A percentile compares a stretch with the other conserved stretches of the same genome.
Evolutionary conservation across 2,113 vertebrate genomes (phyloP).

Genomic region (Aptenodytes patagonicus): DNA sequence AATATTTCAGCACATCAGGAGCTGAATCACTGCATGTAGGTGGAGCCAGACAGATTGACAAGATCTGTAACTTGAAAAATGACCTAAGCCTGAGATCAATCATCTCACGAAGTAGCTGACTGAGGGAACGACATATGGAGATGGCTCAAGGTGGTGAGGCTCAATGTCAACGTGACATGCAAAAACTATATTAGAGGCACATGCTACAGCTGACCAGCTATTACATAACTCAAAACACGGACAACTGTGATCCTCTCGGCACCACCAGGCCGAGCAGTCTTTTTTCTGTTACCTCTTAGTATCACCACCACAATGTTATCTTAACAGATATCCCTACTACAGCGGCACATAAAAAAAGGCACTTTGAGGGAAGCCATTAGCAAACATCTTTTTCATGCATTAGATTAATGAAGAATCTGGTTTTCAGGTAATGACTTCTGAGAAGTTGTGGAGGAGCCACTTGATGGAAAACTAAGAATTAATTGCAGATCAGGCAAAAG

Average conservation of each 20-base stretch:
- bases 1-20: conserved; percentile 60
- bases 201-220: not conserved
- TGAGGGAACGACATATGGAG: not conserved
- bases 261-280: not conserved
- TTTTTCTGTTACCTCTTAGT: not conserved
- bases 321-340: not conserved
- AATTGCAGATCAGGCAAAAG: not conserved
- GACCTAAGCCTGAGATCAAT: conserved; percentile 47
- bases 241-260: not conserved
- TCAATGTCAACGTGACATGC: not conserved
- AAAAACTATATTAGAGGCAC: not conserved
- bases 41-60: conserved; percentile 60
- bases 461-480: not conserved
- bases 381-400: not conserved
- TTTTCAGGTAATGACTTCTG: not conserved
- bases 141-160: not conserved
- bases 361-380: not conserved
- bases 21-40: conserved; percentile 59
- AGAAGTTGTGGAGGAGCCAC: not conserved
- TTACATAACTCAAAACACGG: not conserved
- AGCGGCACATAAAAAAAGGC: not conserved
- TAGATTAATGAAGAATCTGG: not conserved
- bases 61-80: conserved; percentile 28
- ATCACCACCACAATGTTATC: accelerated
- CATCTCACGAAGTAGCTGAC: conserved; percentile 1